Evolutionary conservation across 2,113 vertebrate genomes (phyloP).

Genomic region (Naja naja): DNA sequence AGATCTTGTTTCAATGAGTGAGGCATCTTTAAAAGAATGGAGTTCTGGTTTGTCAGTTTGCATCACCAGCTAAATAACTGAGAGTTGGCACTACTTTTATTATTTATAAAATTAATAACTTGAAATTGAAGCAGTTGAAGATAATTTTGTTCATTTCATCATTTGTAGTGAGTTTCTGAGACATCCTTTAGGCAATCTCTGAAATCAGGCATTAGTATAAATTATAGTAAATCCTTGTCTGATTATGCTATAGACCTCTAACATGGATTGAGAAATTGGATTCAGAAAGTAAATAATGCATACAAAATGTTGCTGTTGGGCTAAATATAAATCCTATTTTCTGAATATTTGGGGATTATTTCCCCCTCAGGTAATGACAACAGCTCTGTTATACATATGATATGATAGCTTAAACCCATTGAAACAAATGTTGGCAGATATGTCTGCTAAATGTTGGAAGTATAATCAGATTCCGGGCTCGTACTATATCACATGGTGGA

Average conservation of each 20-base stretch:
- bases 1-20: constrained; percentile 36
- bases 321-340: constrained; percentile 76
- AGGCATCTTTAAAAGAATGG: constrained; percentile 46
- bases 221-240: constrained; percentile 77
- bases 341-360: constrained; percentile 72
- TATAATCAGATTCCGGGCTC: no score
- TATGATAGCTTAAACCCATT: not conserved
- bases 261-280: constrained; percentile 74
- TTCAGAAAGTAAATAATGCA: constrained; percentile 74
- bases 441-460: no score
- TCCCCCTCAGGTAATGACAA: constrained; percentile 66
- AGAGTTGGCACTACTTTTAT: constrained; percentile 73
- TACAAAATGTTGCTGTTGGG: constrained; percentile 76
- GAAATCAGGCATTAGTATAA: constrained; percentile 75
- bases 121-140: constrained; percentile 78
- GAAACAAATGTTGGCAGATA: not conserved
- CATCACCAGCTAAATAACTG: constrained; percentile 72
- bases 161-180: constrained; percentile 64
- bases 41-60: constrained; percentile 62
- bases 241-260: constrained; percentile 79
- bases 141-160: constrained; percentile 78
- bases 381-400: not conserved
- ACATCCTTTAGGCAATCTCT: constrained; percentile 69
- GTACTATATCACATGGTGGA: no score
- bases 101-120: constrained; percentile 79